Conservation (phyloP, 2,113 vertebrate genomes). For the Hypomesus transpacificus region DNA sequence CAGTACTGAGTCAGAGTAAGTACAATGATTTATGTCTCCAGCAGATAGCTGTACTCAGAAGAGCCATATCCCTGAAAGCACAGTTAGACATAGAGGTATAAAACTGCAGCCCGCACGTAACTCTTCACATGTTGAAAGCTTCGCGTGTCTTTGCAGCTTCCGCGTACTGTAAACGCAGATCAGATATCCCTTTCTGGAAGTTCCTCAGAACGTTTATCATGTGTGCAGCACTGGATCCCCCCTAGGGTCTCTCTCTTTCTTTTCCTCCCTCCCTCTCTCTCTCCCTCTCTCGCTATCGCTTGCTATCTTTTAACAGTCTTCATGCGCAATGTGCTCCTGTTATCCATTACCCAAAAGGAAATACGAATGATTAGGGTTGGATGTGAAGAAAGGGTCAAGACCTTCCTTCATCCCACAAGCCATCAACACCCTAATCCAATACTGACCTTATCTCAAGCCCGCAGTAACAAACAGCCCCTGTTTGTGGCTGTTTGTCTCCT, state of each 20-base stretch:
- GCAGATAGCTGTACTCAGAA: constrained; percentile 33
- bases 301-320: background rate
- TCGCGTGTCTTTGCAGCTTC: constrained; percentile 29
- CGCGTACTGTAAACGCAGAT: constrained; percentile 30
- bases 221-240: constrained; percentile 5
- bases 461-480: background rate
- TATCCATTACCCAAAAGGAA: no score
- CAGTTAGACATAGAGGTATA: constrained; percentile 34
- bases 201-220: background rate
- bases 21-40: constrained; percentile 35
- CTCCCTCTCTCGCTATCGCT: background rate
- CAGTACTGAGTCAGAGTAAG: constrained; percentile 23
- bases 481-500: background rate
- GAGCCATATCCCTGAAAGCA: constrained; percentile 31
- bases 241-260: background rate
- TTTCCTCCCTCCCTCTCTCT: background rate
- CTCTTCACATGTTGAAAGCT: constrained; percentile 28
- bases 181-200: constrained; percentile 19
- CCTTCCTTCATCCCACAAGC: background rate
- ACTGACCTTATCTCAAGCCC: background rate
- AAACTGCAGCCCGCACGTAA: constrained; percentile 19
- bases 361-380: no score
- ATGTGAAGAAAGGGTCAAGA: no score
- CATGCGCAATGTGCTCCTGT: no score
- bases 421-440: background rate